A percentile compares a stretch with the other conserved stretches of the same genome.
Evolutionary conservation across 1,140 invertebrate species (phyloP).

Genomic region (Diachasmimorpha longicaudata): DNA sequence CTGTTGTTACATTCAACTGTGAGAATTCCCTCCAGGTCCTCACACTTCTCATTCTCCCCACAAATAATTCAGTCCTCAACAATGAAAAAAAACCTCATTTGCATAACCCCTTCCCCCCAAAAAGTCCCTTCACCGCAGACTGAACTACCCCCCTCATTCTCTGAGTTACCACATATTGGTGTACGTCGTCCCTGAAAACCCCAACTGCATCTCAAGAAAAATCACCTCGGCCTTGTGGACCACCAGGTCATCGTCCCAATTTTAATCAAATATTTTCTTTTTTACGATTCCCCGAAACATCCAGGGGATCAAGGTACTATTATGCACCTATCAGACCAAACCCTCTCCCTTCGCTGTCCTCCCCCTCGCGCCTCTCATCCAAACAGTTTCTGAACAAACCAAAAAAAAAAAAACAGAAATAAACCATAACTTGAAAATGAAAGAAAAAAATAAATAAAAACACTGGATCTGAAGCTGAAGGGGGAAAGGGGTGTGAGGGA

Average conservation of each 20-base stretch:
- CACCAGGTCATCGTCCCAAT: background rate
- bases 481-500: conserved; percentile 25
- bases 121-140: too few relatives aligned
- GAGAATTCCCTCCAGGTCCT: too few relatives aligned
- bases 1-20: too few relatives aligned
- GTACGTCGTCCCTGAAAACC: background rate
- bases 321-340: too few relatives aligned
- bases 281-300: background rate
- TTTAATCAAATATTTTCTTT: background rate
- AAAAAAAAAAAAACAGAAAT: background rate
- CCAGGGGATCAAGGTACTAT: background rate
- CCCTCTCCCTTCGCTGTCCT: too few relatives aligned
- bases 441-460: background rate
- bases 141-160: too few relatives aligned
- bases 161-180: too few relatives aligned
- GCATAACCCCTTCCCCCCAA: too few relatives aligned
- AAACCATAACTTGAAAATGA: background rate
- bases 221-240: background rate
- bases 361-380: too few relatives aligned
- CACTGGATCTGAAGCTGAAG: background rate
- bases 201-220: background rate
- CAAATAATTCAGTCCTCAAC: background rate
- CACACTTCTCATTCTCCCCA: too few relatives aligned
- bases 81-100: too few relatives aligned
- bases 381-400: too few relatives aligned